Conservation (phyloP, 1,140 invertebrate species). For the Phymorhynchus buccinoides region DNA sequence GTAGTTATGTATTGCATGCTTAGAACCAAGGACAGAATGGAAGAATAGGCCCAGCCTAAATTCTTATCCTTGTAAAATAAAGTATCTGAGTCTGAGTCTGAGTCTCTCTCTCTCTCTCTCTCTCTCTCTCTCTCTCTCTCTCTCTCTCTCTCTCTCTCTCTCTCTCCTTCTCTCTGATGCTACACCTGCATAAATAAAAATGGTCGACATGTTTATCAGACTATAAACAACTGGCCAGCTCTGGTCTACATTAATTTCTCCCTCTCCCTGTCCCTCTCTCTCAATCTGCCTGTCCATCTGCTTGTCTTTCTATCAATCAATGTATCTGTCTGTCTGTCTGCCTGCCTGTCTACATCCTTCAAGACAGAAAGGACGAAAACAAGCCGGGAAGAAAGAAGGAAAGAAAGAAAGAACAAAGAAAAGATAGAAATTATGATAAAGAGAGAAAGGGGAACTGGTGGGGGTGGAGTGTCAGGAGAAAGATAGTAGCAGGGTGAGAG, state of each 20-base stretch:
- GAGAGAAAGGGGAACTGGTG: conserved; percentile 80
- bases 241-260: neutral
- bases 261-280: too few species aligned
- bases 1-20: too few species aligned
- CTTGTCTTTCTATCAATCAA: too few species aligned
- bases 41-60: too few species aligned
- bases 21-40: too few species aligned
- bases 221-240: neutral
- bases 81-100: neutral
- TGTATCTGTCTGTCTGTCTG: too few species aligned
- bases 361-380: neutral
- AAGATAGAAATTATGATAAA: conserved; percentile 83
- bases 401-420: too few species aligned
- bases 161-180: conserved; percentile 10
- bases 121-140: conserved; percentile 21
- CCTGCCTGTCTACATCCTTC: too few species aligned
- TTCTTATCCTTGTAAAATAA: too few species aligned
- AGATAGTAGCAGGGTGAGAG: conserved; percentile 89
- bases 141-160: conserved; percentile 33
- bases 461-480: too few species aligned
- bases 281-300: too few species aligned
- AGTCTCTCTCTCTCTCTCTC: neutral
- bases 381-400: conserved; percentile 40
- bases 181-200: neutral
- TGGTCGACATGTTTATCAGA: neutral